Evolutionary conservation across 2,113 vertebrate species (phyloP).

Genomic region (Coracopsis vasa): DNA sequence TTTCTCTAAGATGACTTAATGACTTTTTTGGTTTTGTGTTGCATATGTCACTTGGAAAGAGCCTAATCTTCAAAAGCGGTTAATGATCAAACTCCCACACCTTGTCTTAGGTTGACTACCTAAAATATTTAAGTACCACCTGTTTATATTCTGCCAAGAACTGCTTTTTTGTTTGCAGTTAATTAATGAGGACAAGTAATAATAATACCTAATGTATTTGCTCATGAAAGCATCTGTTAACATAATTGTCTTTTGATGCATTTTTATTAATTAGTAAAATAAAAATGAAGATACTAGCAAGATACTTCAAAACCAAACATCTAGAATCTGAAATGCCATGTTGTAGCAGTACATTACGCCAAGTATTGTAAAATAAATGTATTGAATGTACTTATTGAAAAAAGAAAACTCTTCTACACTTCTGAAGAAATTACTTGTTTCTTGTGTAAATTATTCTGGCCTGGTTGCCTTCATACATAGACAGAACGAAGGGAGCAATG

Average conservation of each 20-base stretch:
- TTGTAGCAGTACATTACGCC: not conserved
- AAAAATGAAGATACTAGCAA: not conserved
- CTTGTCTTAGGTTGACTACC: not conserved
- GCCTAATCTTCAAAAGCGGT: not conserved
- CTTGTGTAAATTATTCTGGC: not conserved
- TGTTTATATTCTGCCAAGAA: not conserved
- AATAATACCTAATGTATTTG: not conserved
- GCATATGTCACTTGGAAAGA: not conserved
- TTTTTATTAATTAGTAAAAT: not conserved
- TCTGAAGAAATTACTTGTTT: not conserved
- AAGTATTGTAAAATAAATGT: not conserved
- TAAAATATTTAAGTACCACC: not conserved
- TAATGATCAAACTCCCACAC: not conserved
- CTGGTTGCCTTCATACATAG: not conserved
- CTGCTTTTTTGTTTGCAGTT: not conserved
- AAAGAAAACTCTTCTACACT: not conserved
- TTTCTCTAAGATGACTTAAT: not conserved
- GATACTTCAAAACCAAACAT: not conserved
- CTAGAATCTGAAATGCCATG: not conserved
- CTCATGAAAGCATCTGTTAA: conserved; percentile 4
- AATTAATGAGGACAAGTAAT: not conserved
- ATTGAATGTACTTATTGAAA: not conserved
- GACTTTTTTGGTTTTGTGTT: not conserved
- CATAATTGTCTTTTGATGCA: not conserved
- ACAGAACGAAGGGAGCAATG: not conserved